Conservation (phyloP, 2,888 invertebrate species). For the Rutpela maculata region DNA sequence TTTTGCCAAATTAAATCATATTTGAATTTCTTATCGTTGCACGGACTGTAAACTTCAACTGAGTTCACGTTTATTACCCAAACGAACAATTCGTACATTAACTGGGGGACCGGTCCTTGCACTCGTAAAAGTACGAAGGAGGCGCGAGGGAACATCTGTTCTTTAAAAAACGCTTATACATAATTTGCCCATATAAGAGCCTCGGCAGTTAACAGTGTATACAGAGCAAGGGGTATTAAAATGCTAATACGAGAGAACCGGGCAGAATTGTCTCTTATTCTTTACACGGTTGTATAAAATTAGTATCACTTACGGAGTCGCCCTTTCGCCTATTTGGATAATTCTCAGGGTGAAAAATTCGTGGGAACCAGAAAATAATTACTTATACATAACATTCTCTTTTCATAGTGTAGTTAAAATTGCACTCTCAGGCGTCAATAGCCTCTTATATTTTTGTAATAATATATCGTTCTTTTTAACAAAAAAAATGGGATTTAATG, state of each 20-base stretch:
- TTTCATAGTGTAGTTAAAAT: no score
- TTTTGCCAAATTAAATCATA: constrained; percentile 38
- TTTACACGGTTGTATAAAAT: constrained; percentile 48
- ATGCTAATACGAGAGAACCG: constrained; percentile 66
- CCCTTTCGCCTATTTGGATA: not conserved
- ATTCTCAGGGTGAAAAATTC: not conserved
- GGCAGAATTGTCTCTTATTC: constrained; percentile 60
- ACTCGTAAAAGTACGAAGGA: constrained; percentile 45
- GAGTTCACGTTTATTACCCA: constrained; percentile 26
- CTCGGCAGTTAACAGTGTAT: constrained; percentile 62
- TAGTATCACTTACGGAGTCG: constrained; percentile 23
- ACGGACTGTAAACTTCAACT: constrained; percentile 15
- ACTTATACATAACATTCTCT: no score
- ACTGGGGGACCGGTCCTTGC: constrained; percentile 34
- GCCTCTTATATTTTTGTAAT: no score
- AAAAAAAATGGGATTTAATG: no score
- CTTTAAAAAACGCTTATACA: constrained; percentile 61
- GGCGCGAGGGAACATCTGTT: constrained; percentile 60
- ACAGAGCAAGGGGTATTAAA: constrained; percentile 63
- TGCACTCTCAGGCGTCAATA: no score
- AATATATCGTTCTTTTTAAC: no score
- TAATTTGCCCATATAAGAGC: constrained; percentile 62
- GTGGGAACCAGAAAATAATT: no score
- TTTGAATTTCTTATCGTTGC: constrained; percentile 26
- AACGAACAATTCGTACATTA: constrained; percentile 37